phyloP scores from a whole-genome alignment of 2,797 vertebrate genomes.

The Fistularia tabacaria region DNA sequence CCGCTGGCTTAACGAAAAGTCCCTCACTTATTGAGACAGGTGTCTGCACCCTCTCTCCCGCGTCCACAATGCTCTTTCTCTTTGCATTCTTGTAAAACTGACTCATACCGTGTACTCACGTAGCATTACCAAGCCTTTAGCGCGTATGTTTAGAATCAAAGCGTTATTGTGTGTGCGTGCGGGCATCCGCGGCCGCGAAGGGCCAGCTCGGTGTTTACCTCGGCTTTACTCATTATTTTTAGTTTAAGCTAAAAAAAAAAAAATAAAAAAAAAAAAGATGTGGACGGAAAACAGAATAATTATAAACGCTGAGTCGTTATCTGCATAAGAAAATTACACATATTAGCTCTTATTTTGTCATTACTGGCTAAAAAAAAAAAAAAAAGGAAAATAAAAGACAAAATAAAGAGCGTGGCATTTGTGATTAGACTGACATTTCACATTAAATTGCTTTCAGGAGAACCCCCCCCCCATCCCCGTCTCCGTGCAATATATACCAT shows the following conservation, averaged over 20 bases:
- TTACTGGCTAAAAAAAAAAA: constrained; percentile 23
- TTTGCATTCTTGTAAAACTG: constrained; percentile 17
- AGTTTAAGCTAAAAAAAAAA: no score
- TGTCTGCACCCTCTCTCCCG: constrained; percentile 12
- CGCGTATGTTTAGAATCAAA: no score
- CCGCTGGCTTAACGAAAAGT: constrained; percentile 15
- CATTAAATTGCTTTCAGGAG: constrained; percentile 21
- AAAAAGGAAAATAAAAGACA: neutral
- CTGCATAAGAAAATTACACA: constrained; percentile 9
- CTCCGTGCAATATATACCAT: no score
- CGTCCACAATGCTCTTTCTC: neutral
- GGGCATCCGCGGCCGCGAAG: no score
- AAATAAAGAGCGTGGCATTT: constrained; percentile 24
- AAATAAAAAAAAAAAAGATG: neutral
- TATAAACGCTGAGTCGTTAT: no score
- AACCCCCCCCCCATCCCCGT: no score
- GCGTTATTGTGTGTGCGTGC: no score
- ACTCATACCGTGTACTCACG: constrained; percentile 3
- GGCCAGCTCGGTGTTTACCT: no score
- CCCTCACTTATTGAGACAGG: constrained; percentile 15
- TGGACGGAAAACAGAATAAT: neutral
- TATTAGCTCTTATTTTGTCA: constrained; percentile 11
- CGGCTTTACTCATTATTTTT: no score
- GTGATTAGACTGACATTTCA: constrained; percentile 29
- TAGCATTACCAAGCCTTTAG: neutral